Evolutionary conservation across 1,140 invertebrate genomes (phyloP).

Genomic region (Apocrypta bakeri): DNA sequence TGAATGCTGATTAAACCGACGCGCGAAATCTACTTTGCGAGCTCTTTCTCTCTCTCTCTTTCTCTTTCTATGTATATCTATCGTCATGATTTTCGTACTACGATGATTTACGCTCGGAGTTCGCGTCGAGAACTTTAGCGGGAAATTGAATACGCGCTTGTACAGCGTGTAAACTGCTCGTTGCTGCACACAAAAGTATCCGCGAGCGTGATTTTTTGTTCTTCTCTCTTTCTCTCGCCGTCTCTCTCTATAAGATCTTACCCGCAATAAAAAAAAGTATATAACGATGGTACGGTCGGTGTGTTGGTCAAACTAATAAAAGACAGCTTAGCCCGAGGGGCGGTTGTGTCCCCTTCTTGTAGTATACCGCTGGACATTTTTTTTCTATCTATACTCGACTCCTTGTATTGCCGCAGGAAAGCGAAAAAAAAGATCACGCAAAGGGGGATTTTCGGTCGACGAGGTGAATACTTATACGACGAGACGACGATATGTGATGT

Average conservation of each 20-base stretch:
- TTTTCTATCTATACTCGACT: too few relatives aligned
- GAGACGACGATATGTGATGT: not conserved
- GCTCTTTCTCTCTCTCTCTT: too few relatives aligned
- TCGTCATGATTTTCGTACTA: not conserved
- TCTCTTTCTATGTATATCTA: too few relatives aligned
- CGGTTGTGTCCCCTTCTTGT: not conserved
- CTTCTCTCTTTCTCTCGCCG: too few relatives aligned
- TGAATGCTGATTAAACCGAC: conserved; percentile 46
- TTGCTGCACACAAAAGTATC: too few relatives aligned
- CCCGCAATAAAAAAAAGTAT: not conserved
- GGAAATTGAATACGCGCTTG: not conserved
- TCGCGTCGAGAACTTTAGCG: not conserved
- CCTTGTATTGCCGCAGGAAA: not conserved
- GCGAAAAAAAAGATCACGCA: not conserved
- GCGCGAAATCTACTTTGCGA: not conserved
- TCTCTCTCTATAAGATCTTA: too few relatives aligned
- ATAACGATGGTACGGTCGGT: not conserved
- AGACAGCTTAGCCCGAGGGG: conserved; percentile 7
- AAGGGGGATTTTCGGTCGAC: not conserved
- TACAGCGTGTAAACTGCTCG: too few relatives aligned
- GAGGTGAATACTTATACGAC: not conserved
- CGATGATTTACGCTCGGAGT: not conserved
- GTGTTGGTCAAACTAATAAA: conserved; percentile 48
- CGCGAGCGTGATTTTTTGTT: not conserved
- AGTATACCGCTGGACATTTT: not conserved